phyloP scores from a whole-genome alignment of 2,113 vertebrate genomes.

The Nycticryphes semicollaris region DNA sequence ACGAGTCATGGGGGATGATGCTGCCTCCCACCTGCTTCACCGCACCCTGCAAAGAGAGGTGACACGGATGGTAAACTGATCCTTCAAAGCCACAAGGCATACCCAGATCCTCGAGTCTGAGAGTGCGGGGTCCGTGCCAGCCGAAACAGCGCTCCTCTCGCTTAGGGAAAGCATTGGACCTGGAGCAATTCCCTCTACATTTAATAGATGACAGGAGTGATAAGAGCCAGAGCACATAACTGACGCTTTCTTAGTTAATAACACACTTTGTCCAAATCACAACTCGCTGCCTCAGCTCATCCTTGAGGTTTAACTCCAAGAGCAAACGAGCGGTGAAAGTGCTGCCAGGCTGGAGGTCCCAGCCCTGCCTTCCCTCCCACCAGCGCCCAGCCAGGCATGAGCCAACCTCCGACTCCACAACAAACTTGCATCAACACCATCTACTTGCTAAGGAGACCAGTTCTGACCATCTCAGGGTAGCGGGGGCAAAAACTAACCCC shows the following conservation, averaged over 20 bases:
- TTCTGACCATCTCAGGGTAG: accelerated
- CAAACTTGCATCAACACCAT: accelerated
- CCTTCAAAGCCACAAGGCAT: accelerated
- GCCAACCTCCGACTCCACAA: accelerated
- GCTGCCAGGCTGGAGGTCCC: not conserved
- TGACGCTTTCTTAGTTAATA: not conserved
- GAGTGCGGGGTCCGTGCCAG: accelerated
- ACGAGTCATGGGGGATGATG: conserved; percentile 3
- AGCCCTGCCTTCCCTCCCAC: not conserved
- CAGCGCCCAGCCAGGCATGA: not conserved
- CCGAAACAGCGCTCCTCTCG: not conserved
- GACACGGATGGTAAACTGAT: accelerated
- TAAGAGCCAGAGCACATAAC: accelerated
- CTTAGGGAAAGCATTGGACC: accelerated
- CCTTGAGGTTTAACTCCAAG: not conserved
- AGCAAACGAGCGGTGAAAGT: accelerated
- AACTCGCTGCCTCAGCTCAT: not conserved
- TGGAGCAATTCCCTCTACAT: accelerated
- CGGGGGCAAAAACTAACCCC: not conserved
- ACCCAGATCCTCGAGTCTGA: accelerated
- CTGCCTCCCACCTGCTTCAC: conserved; percentile 28
- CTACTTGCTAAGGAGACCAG: accelerated
- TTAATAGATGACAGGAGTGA: not conserved
- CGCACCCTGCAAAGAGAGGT: not conserved
- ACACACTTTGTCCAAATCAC: not conserved